A percentile compares a stretch with the other conserved stretches of the same genome.
Conservation (phyloP, 2,888 invertebrate species). For the Argyra leucocephala region DNA sequence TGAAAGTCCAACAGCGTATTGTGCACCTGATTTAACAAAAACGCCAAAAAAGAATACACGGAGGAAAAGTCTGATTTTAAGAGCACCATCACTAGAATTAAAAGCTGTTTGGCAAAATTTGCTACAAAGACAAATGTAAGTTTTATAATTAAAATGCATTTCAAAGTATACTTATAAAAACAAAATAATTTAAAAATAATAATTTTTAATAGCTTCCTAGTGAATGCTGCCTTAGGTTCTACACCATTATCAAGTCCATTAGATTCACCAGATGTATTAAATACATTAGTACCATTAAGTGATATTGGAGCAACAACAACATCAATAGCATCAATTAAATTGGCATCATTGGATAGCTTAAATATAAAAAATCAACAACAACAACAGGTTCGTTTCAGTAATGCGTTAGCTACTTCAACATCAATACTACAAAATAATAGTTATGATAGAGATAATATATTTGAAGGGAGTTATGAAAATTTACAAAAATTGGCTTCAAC, state of each 20-base stretch:
- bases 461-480: constrained; percentile 40
- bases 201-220: constrained; percentile 59
- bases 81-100: constrained; percentile 73
- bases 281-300: constrained; percentile 42
- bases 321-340: constrained; percentile 42
- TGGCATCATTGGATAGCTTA: constrained; percentile 43
- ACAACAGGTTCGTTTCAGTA: constrained; percentile 50
- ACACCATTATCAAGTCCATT: constrained; percentile 73
- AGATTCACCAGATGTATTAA: constrained; percentile 63
- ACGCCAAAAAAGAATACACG: constrained; percentile 56
- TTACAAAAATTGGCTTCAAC: constrained; percentile 40
- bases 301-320: constrained; percentile 42
- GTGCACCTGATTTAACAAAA: constrained; percentile 55
- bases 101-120: constrained; percentile 88
- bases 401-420: constrained; percentile 27
- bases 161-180: background rate
- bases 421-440: constrained; percentile 33
- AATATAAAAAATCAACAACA: constrained; percentile 35
- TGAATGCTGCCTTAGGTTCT: constrained; percentile 68
- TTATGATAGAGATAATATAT: constrained; percentile 31
- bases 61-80: constrained; percentile 59
- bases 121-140: constrained; percentile 78
- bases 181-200: background rate
- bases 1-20: constrained; percentile 63
- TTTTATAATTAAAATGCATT: background rate